Percentiles rank a stretch among this genome's conserved stretches.
Conservation (phyloP, 2,888 invertebrate genomes). For the Gryllus longicercus region DNA sequence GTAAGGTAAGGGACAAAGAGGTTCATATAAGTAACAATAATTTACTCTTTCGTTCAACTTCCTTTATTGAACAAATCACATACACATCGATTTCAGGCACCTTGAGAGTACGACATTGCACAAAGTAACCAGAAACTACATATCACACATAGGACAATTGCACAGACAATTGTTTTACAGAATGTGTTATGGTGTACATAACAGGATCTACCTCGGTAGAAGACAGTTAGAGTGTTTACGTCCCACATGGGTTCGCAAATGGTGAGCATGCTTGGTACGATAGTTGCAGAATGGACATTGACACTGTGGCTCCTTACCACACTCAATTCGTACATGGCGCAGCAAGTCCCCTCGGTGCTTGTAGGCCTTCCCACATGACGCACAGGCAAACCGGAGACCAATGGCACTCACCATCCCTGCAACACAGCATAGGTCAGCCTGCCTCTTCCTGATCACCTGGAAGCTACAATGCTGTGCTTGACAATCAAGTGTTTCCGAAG, state of each 20-base stretch:
- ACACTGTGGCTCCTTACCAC: slow-evolving; percentile 44
- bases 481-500: slow-evolving; percentile 26
- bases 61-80: too few species aligned
- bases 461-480: slow-evolving; percentile 33
- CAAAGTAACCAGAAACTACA: too few species aligned
- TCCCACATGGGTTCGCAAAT: slow-evolving; percentile 43
- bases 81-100: too few species aligned
- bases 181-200: too few species aligned
- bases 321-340: slow-evolving; percentile 41
- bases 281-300: slow-evolving; percentile 47
- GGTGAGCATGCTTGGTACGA: slow-evolving; percentile 46
- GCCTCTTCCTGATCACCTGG: slow-evolving; percentile 35
- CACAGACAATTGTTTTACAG: too few species aligned
- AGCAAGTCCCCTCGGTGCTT: slow-evolving; percentile 26
- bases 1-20: too few species aligned
- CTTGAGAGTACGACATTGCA: too few species aligned
- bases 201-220: too few species aligned
- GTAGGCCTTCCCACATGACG: slow-evolving; percentile 31
- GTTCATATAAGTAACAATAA: too few species aligned
- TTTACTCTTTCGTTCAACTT: too few species aligned
- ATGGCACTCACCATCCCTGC: not conserved
- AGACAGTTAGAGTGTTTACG: not conserved
- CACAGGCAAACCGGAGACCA: slow-evolving; percentile 21
- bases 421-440: slow-evolving; percentile 6
- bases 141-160: too few species aligned